phyloP scores from a whole-genome alignment of 1,140 invertebrate species.

The Macrobrachium rosenbergii region DNA sequence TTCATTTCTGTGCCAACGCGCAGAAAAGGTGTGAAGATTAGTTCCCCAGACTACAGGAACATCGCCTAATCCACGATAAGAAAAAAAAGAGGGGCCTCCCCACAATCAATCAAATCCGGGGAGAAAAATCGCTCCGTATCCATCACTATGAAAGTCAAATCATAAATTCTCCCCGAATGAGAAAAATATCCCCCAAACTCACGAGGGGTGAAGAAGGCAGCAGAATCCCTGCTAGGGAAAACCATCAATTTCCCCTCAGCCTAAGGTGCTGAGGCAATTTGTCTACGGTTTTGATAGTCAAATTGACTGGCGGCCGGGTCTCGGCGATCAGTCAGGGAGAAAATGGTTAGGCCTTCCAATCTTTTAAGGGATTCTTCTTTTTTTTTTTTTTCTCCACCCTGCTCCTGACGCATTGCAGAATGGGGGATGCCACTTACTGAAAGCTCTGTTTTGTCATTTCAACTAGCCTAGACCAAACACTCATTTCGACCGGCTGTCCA shows the following conservation, averaged over 20 bases:
- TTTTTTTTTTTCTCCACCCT: background rate
- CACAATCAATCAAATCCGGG: background rate
- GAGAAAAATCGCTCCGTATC: background rate
- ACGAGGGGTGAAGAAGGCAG: constrained; percentile 1
- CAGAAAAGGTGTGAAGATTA: no score
- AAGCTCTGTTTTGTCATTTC: no score
- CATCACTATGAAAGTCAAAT: background rate
- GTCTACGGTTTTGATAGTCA: constrained; percentile 58
- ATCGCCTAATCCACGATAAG: no score
- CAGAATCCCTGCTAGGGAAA: background rate
- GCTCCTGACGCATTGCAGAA: background rate
- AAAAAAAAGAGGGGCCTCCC: background rate
- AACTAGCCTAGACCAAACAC: no score
- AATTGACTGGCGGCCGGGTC: constrained; percentile 41
- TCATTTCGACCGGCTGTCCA: no score
- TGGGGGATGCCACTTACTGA: background rate
- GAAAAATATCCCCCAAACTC: constrained; percentile 17
- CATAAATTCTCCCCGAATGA: constrained; percentile 16
- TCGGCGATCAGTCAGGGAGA: constrained; percentile 6
- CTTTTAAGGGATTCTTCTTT: background rate
- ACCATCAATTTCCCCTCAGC: constrained; percentile 33
- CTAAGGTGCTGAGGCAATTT: constrained; percentile 48
- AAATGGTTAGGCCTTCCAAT: background rate
- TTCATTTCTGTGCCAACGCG: no score
- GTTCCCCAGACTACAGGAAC: no score